phyloP scores from a whole-genome alignment of 2,888 invertebrate species.

The Entomobrya multifasciata region DNA sequence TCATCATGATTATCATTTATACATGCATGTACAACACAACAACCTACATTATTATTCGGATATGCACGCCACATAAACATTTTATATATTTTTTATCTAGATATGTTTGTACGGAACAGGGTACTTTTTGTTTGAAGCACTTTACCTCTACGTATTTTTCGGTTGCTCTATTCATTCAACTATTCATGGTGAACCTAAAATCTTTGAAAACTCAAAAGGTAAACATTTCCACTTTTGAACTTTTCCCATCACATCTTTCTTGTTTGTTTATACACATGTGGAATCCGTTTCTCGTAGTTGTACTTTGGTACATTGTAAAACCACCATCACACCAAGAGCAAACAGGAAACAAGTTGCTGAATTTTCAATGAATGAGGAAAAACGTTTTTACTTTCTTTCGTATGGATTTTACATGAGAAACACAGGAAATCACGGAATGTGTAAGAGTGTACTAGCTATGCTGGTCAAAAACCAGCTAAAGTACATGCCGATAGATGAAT shows the following conservation, averaged over 20 bases:
- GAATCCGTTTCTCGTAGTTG: conserved; percentile 15
- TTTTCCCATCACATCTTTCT: conserved; percentile 49
- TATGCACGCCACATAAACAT: conserved; percentile 7
- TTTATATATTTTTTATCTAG: too few species aligned
- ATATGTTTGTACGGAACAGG: too few species aligned
- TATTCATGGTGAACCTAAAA: conserved; percentile 31
- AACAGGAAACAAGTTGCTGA: conserved; percentile 28
- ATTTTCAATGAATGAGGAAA: conserved; percentile 27
- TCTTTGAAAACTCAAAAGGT: conserved; percentile 37
- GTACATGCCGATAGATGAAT: too few species aligned
- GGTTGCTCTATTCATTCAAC: background rate
- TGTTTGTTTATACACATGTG: conserved; percentile 40
- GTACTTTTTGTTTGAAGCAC: background rate
- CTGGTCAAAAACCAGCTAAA: too few species aligned
- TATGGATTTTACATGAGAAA: background rate
- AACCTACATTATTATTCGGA: background rate
- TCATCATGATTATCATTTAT: too few species aligned
- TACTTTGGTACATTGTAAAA: background rate
- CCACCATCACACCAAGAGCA: background rate
- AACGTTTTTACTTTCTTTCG: background rate
- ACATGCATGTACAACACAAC: too few species aligned
- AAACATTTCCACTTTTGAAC: conserved; percentile 62
- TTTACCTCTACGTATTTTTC: background rate
- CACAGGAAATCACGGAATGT: background rate
- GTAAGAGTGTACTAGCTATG: background rate